Percentiles rank a stretch among this genome's conserved stretches.
These are phyloP conservation scores for Leptatherina wallacei DNA, from an alignment of 2,797 vertebrate genomes.

Conservation along the genomic window DNA sequence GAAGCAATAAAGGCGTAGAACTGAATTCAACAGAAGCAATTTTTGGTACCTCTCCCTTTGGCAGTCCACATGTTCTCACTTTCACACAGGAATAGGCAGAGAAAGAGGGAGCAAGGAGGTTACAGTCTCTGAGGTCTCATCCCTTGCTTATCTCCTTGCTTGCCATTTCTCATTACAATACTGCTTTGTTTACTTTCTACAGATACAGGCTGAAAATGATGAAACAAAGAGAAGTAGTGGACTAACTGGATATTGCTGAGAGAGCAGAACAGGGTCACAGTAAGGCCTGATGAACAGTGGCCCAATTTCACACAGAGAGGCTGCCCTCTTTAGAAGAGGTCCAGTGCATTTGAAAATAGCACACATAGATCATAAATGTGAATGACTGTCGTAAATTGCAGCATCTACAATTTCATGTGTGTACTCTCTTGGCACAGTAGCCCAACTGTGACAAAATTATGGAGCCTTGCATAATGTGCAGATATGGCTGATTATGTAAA, in stretches of 20 bases:
- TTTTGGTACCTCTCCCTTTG: constrained; percentile 74
- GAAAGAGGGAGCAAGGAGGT: constrained; percentile 36
- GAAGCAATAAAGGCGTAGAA: constrained; percentile 82
- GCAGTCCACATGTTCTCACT: constrained; percentile 75
- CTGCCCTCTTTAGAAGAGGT: constrained; percentile 27
- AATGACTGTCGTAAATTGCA: constrained; percentile 15
- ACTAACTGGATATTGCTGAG: constrained; percentile 65
- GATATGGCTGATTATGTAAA: constrained; percentile 12
- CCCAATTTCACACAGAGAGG: constrained; percentile 36
- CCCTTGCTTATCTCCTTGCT: constrained; percentile 48
- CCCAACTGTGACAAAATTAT: constrained; percentile 12
- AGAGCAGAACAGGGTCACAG: constrained; percentile 64
- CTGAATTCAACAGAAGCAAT: constrained; percentile 82
- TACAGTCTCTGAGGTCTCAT: constrained; percentile 67
- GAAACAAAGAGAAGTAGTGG: constrained; percentile 71
- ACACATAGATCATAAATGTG: constrained; percentile 29
- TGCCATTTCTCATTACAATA: constrained; percentile 77
- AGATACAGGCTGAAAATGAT: constrained; percentile 64
- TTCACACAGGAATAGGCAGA: constrained; percentile 51
- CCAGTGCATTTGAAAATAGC: constrained; percentile 30
- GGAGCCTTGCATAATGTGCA: background rate
- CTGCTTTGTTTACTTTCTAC: constrained; percentile 74
- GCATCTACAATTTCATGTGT: background rate
- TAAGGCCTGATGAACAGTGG: constrained; percentile 47
- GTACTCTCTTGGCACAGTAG: background rate